Evolutionary conservation across 2,888 invertebrate species (phyloP).

Genomic region (Leptinotarsa peninsularis): DNA sequence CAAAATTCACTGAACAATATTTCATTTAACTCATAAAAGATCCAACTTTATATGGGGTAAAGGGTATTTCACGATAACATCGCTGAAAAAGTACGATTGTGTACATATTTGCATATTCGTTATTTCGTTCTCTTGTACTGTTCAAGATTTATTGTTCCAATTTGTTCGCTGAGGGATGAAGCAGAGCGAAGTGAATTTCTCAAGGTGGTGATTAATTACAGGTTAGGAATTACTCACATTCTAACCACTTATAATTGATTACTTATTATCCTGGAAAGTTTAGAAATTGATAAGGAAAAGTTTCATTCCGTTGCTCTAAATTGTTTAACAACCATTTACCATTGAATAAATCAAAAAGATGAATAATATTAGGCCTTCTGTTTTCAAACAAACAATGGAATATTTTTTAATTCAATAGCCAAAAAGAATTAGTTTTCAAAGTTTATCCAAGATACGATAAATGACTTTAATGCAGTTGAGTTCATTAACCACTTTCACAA

Average conservation of each 20-base stretch:
- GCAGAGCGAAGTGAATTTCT: constrained; percentile 1
- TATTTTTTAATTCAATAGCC: no score
- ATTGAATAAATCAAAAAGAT: no score
- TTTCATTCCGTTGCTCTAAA: no score
- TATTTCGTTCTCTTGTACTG: constrained; percentile 26
- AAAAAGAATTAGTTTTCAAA: no score
- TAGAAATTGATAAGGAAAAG: background rate
- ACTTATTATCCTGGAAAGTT: background rate
- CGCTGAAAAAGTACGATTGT: constrained; percentile 53
- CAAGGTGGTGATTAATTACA: constrained; percentile 8
- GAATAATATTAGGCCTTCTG: no score
- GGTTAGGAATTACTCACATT: background rate
- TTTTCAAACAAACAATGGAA: no score
- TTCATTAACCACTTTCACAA: no score
- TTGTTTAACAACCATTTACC: no score
- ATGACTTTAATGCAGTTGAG: no score
- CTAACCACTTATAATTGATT: background rate
- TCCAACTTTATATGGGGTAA: constrained; percentile 54
- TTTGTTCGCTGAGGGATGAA: constrained; percentile 9
- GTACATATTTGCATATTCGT: constrained; percentile 51
- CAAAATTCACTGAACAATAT: no score
- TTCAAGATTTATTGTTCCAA: constrained; percentile 32
- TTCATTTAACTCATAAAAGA: no score
- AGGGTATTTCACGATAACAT: constrained; percentile 50
- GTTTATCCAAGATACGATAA: no score